Base-by-base conservation (phyloP, 2,113 vertebrate species). In the Ciconia boyciana region DNA sequence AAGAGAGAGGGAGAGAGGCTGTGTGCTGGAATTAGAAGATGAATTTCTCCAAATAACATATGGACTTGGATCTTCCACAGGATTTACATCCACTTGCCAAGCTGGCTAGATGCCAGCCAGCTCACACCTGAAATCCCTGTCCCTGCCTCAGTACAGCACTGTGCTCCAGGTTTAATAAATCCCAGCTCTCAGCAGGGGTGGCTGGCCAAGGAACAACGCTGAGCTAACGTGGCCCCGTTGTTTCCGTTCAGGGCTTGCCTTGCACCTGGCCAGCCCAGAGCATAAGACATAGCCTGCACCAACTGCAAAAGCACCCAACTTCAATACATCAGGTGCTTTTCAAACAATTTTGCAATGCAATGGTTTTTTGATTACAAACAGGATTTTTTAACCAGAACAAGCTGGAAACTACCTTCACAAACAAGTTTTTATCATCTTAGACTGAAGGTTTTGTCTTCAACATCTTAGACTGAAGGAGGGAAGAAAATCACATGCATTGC, bases 281-380 rank as follows among this genome's bases (percentile, higher is more conserved):
- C 61, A 39, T 0, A 6, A 72, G 68, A 36, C 32, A 20, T 57
- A 57, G 64, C 62, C 39, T 90, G 49, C 28, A 0, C 31, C 66
- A 22, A 26, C 41, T 19, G 44, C 89, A 55, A 12, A 19, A 51
- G 32, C 55, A 41, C 55, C 93, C 71, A 61, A 22, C 54, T 48
- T 32, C 48, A 79, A 19, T 3, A 29, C 26, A 0, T 66, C 86
- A 70, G 85, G 78, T 54, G 75, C 79, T 83, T 64, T 32, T 12
- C 90, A 49, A 69, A 20, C 29, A 7, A 1, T 29, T 70, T 20
- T 31, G 32, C 68, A 39, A 0, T 0, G 2, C 1, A 0, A n/a
- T 21, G 10, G 1, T 25, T 4, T 44, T 39, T 41, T 70, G 10
- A 36, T 82, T 49, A 48, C 32, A 65, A 83, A 28, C 62, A 69